These are phyloP conservation scores for Sebastiscus albofasciatus DNA, from an alignment of 2,797 vertebrate species.

Conservation along the genomic window DNA sequence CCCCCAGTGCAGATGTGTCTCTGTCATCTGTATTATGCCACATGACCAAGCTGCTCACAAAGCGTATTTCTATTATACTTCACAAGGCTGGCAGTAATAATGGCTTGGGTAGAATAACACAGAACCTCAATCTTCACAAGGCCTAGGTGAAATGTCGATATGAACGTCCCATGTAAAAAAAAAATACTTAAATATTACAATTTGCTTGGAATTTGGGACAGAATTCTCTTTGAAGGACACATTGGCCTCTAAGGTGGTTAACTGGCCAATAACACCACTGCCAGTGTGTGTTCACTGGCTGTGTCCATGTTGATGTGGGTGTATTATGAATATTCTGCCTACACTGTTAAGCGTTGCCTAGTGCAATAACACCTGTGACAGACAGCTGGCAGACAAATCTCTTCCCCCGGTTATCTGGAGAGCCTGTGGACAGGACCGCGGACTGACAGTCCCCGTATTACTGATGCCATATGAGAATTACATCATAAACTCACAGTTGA, in stretches of 20 bases:
- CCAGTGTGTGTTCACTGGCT: constrained; percentile 14
- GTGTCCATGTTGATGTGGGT: constrained; percentile 13
- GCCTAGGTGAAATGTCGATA: neutral
- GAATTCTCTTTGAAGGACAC: neutral
- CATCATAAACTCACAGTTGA: neutral
- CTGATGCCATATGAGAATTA: neutral
- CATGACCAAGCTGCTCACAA: constrained; percentile 48
- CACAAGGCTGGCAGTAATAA: neutral
- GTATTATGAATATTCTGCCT: constrained; percentile 32
- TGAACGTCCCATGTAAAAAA: neutral
- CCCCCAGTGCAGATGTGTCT: constrained; percentile 45
- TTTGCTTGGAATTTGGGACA: neutral
- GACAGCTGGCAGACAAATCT: constrained; percentile 26
- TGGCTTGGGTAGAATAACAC: neutral
- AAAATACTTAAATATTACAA: too few species aligned
- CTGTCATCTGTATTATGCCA: constrained; percentile 42
- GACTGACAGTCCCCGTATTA: neutral
- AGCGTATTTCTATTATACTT: constrained; percentile 2
- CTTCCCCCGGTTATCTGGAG: neutral
- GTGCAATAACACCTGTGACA: constrained; percentile 32
- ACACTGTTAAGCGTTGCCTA: constrained; percentile 9
- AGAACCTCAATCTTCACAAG: neutral
- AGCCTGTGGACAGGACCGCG: neutral
- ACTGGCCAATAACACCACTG: neutral
- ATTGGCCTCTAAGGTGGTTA: neutral